A percentile compares a stretch with the other conserved stretches of the same genome.
These are phyloP conservation scores for Drymonia ruficornis DNA, from an alignment of 2,888 invertebrate species.

Conservation along the genomic window DNA sequence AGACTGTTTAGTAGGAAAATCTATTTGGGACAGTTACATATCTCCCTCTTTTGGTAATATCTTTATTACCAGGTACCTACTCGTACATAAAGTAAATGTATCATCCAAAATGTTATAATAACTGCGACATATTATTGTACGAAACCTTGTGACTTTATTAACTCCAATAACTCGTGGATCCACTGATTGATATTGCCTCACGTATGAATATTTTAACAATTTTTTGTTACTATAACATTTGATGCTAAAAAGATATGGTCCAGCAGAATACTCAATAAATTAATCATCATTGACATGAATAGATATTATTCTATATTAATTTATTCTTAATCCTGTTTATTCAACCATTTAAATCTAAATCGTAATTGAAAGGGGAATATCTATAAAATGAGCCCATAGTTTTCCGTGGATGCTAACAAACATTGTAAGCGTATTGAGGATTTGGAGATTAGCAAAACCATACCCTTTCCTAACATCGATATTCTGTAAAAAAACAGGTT, in stretches of 20 bases:
- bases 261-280: conserved; percentile 24
- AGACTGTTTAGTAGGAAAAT: too few relatives aligned
- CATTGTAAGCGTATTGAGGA: conserved; percentile 4
- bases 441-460: conserved; percentile 7
- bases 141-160: conserved; percentile 49
- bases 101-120: neutral
- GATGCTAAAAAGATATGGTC: conserved; percentile 32
- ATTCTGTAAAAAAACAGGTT: neutral
- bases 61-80: too few relatives aligned
- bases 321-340: conserved; percentile 36
- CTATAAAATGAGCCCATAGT: neutral
- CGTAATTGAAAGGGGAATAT: conserved; percentile 23
- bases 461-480: neutral
- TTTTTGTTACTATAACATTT: conserved; percentile 24
- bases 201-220: conserved; percentile 46
- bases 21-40: too few relatives aligned
- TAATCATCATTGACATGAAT: conserved; percentile 30
- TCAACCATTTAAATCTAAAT: conserved; percentile 28
- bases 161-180: conserved; percentile 42
- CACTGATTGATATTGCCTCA: conserved; percentile 53
- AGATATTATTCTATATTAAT: conserved; percentile 27
- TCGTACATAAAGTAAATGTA: neutral
- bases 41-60: too few relatives aligned
- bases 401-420: too few relatives aligned
- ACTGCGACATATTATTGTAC: conserved; percentile 9